Evolutionary conservation across 2,113 vertebrate genomes (phyloP), one percentile per base, ranked within the genome.

Genomic region (Caretta caretta): DNA sequence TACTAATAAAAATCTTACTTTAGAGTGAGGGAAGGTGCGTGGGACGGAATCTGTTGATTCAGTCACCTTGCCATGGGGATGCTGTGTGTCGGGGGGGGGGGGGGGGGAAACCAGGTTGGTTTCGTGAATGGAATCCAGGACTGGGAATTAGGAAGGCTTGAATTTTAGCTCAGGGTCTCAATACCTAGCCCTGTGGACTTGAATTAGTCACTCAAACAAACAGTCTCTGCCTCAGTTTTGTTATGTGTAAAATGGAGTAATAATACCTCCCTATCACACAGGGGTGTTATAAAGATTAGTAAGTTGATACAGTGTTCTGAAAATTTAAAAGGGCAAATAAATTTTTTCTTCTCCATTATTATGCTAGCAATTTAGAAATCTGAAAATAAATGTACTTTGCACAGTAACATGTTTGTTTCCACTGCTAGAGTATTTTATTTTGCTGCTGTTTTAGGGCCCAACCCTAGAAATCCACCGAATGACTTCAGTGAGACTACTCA

Each of bases 361-460:
- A 35, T 27, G 83, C 31, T 24, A 87, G 84, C 6, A 10, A 10
- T 42, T 56, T 3, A 75, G 10, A 88, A 83, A 86, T 54, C 38
- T 54, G 88, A 90, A 84, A 82, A 69, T 50, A 10, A 46, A 5
- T 31, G 5, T 8, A 3, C 1, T 90, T 76, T 82, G 78, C 1
- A 35, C 38, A 92, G 48, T 31, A 84, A 29, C 14, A 56, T 4
- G 3, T 69, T 88, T 29, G 31, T 48, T 88, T 90, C 48, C 6
- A 10, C 76, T 49, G 12, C 17, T 31, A 57, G 84, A 91, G 3
- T 2, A 22, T 16, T n/a, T 88, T 17, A 51, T 22, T 82, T 88
- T 92, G 62, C 51, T 90, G 13, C 29, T 31, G 31, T 78, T 89
- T 72, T 78, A 91, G 86, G 51, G 4, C 50, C 65, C 48, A 79